Evolutionary conservation across 2,113 vertebrate species (phyloP), one percentile per base, ranked within the genome.

Genomic region (Spea bombifrons): DNA sequence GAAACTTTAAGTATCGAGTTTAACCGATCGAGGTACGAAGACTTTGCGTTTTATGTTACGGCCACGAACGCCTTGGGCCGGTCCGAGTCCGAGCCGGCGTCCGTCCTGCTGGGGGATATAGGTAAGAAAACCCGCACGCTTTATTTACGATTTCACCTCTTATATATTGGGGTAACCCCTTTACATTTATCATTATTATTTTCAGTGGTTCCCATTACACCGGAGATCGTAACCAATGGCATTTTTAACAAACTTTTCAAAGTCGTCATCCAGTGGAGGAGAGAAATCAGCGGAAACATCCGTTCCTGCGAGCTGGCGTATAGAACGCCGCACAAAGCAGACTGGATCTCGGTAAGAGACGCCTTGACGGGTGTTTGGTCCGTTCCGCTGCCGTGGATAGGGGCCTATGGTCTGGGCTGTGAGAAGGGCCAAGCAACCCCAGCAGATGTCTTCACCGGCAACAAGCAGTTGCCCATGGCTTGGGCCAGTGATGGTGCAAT

Each of bases 291-390:
- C 48, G 83, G 83, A 80, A 74, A 47, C 45, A 44, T 78, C 0
- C 59, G 86, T 75, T 72, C 0, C 76, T 93, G 92, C 0, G 83
- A 93, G 83, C 84, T 91, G 82, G 74, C 89, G 72, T 84, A 89
- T 80, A 83, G 71, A 64, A 81, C 84, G 16, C 15, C 0, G 0
- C 75, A 48, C 2, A 12, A 77, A 3, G 1, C 0, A 17, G 1
- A 15, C 8, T 75, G 43, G 73, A 68, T 64, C 8, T 15, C 5
- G 65, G 50, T 45, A 59, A 4, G 12, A 30, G 30, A 30, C 30
- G 30, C 30, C 30, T 30, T 30, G 30, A 30, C 30, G 30, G 30
- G 30, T 30, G 30, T 30, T 30, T 30, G 30, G 30, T 30, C 30
- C 30, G 2, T 30, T 30, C 30, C 1, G 30, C 30, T 30, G 30